Base-by-base conservation (phyloP, 2,888 invertebrate genomes). In the Molorchus minor region DNA sequence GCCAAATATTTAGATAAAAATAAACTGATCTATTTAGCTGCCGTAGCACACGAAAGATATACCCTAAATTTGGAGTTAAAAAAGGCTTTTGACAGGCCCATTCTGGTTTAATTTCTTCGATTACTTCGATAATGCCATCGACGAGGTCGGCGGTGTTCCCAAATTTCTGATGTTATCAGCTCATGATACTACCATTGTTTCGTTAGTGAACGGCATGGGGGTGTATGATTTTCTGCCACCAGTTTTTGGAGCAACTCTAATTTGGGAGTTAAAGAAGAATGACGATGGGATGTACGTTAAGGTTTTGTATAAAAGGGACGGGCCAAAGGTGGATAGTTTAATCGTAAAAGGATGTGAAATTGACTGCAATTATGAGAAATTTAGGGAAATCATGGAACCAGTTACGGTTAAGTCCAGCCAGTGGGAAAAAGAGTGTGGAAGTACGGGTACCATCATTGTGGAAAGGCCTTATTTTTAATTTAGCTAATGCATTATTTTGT, bases 151-250 rank as follows among this genome's bases (percentile, higher is more conserved):
- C 2, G 19, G 13, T n/a, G 25, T 25, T 85, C 81, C 85, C 16
- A 88, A 87, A 61, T 60, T 91, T 36, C 85, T 86, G 72, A 82
- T 92, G 44, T 91, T 89, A 70, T 90, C 91, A 68, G 91, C 83
- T 0, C 93, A 93, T 72, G 93, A 94, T 74, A 84, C 87, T 1
- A 92, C 90, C 0, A 77, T 94, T 8, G 88, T 87, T 0, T 88
- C 84, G 69, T 68, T 92, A 25, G 81, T 93, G 1, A 87, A 87
- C 75, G 84, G 88, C 0, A 76, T 93, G 2, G 85, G 85, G 15
- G 61, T 92, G 20, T 92, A 84, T 67, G 83, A 88, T 60, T 78
- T 81, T 4, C 85, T 86, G 54, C 85, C 85, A 69, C 90, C 90
- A 0, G 83, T 83, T 0, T 91, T 88, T 63, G 81, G 86, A 0